Conservation (phyloP, 2,113 vertebrate genomes). For the Boleophthalmus pectinirostris region DNA sequence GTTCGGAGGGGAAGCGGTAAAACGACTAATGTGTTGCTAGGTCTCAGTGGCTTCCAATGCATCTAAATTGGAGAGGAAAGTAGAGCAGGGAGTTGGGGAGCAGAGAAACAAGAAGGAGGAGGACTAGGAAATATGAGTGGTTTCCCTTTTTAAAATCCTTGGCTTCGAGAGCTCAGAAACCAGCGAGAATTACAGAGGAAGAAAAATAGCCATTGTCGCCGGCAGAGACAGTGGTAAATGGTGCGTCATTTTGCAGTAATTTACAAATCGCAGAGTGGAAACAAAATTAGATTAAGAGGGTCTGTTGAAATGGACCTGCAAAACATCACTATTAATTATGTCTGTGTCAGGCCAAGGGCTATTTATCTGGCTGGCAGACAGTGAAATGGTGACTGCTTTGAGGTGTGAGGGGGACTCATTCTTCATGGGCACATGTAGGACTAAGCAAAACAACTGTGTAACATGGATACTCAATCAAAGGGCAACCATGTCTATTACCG, state of each 20-base stretch:
- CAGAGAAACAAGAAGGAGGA: conserved; percentile 43
- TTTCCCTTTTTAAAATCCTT: conserved; percentile 49
- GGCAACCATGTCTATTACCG: conserved; percentile 73
- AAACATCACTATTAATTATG: conserved; percentile 83
- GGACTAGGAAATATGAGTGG: conserved; percentile 40
- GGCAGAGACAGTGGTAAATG: conserved; percentile 80
- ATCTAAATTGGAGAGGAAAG: conserved; percentile 65
- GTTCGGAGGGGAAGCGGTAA: conserved; percentile 64
- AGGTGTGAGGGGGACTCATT: conserved; percentile 67
- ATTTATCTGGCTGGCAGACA: conserved; percentile 75
- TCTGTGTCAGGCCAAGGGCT: conserved; percentile 71
- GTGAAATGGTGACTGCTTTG: conserved; percentile 70
- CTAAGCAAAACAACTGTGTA: conserved; percentile 53
- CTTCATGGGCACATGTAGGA: conserved; percentile 59
- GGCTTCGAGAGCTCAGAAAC: conserved; percentile 46
- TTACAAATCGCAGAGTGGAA: conserved; percentile 82
- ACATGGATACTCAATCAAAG: conserved; percentile 71
- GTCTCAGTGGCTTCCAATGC: conserved; percentile 54
- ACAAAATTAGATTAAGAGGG: conserved; percentile 84
- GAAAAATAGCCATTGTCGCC: conserved; percentile 77
- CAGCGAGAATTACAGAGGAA: conserved; percentile 63
- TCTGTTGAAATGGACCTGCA: conserved; percentile 78
- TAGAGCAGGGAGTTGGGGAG: conserved; percentile 55
- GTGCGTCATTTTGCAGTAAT: conserved; percentile 78
- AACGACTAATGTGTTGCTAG: conserved; percentile 67